Conservation (phyloP, 1,140 invertebrate genomes). For the Bemisia tabaci region DNA sequence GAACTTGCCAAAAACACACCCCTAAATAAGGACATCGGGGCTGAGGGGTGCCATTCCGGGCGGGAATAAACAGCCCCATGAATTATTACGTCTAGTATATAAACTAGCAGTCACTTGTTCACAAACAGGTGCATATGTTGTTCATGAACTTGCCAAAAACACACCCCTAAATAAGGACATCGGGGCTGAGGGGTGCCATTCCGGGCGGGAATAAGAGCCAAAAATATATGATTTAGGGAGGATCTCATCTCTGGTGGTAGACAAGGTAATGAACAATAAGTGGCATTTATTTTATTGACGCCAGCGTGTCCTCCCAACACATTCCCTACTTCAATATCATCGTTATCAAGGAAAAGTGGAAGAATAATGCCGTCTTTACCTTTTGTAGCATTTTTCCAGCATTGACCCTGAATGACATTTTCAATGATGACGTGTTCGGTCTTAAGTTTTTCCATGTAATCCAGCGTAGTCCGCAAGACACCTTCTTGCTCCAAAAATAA, state of each 20-base stretch:
- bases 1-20: too few species aligned
- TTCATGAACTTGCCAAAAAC: too few species aligned
- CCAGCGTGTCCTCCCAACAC: slow-evolving; percentile 25
- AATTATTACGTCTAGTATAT: too few species aligned
- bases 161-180: too few species aligned
- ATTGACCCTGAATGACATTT: slow-evolving; percentile 25
- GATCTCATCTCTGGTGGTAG: slow-evolving; percentile 22
- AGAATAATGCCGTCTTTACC: slow-evolving; percentile 22
- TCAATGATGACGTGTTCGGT: background rate
- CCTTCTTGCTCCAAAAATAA: background rate
- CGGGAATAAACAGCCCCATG: too few species aligned
- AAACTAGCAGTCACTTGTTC: too few species aligned
- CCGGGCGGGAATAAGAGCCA: slow-evolving; percentile 23
- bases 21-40: too few species aligned
- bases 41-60: too few species aligned
- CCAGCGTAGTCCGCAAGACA: background rate
- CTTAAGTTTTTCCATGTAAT: background rate
- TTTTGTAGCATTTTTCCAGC: slow-evolving; percentile 20
- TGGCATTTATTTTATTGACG: slow-evolving; percentile 24
- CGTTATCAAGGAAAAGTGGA: slow-evolving; percentile 24
- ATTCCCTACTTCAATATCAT: slow-evolving; percentile 29
- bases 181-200: too few species aligned
- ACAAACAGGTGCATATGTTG: too few species aligned
- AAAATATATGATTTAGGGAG: slow-evolving; percentile 26
- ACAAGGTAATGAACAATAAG: slow-evolving; percentile 24